phyloP scores from a whole-genome alignment of 35 echinoderm and acorn worm species.

The Hemicentrotus pulcherrimus region DNA sequence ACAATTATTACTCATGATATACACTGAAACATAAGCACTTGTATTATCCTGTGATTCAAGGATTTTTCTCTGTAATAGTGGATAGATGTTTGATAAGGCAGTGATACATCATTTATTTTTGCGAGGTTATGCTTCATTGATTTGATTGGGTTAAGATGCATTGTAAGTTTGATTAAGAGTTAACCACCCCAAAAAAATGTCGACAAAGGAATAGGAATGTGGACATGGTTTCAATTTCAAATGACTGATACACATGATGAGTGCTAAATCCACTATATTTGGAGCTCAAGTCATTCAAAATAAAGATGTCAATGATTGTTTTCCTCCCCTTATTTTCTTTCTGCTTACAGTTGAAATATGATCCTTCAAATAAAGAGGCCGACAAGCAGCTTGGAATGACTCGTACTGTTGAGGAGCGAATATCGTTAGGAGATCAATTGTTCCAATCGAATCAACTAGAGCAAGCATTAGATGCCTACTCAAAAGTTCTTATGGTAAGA shows the following conservation, averaged over 20 bases:
- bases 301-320: neutral
- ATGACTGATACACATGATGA: too few species aligned
- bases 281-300: neutral
- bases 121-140: neutral
- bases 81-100: neutral
- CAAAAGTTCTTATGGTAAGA: slow-evolving; percentile 68
- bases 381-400: slow-evolving; percentile 58
- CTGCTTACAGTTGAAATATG: slow-evolving; percentile 56
- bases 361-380: slow-evolving; percentile 76
- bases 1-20: too few species aligned
- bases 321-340: neutral
- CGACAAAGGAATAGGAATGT: too few species aligned
- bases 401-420: slow-evolving; percentile 39
- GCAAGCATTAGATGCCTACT: slow-evolving; percentile 75
- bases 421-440: slow-evolving; percentile 49
- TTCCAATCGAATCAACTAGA: slow-evolving; percentile 1
- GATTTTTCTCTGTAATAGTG: too few species aligned
- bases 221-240: too few species aligned
- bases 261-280: neutral
- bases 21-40: too few species aligned
- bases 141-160: neutral
- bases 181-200: too few species aligned
- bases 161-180: neutral
- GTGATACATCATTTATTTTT: neutral
- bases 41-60: too few species aligned